Conservation (phyloP, 2,888 invertebrate genomes). For the Formica aserva region DNA sequence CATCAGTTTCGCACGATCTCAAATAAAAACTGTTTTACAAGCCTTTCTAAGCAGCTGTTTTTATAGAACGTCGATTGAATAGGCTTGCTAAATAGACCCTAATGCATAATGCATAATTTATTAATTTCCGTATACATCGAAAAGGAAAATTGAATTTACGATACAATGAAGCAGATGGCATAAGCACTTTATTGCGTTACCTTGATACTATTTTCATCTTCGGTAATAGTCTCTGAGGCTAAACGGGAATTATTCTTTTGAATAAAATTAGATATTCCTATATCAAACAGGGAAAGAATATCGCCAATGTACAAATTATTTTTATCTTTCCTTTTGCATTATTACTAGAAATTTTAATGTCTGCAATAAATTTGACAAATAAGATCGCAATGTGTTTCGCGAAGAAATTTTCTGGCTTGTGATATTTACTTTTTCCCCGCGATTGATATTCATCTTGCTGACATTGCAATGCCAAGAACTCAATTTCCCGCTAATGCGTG, state of each 20-base stretch:
- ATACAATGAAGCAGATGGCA: conserved; percentile 35
- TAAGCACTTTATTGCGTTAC: conserved; percentile 5
- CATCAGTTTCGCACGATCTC: background rate
- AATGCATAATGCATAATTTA: conserved; percentile 33
- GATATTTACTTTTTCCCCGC: background rate
- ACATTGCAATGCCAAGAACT: conserved; percentile 18
- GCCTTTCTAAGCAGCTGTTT: conserved; percentile 1
- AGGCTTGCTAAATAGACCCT: background rate
- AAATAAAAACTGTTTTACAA: background rate
- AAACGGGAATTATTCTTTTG: background rate
- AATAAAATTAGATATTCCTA: background rate
- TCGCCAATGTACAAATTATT: background rate
- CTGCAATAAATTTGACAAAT: background rate
- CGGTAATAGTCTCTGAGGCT: background rate
- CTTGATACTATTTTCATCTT: conserved; percentile 34
- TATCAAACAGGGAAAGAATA: background rate
- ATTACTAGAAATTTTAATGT: background rate
- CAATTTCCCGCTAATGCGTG: conserved; percentile 17
- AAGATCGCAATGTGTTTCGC: background rate
- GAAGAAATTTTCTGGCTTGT: background rate
- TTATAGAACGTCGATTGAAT: conserved; percentile 17
- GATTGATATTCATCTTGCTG: conserved; percentile 5
- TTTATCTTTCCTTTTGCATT: background rate
- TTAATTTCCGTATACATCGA: conserved; percentile 24
- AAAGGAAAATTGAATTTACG: conserved; percentile 23